Evolutionary conservation across 2,797 vertebrate genomes (phyloP).

Genomic region (Characodon lateralis): DNA sequence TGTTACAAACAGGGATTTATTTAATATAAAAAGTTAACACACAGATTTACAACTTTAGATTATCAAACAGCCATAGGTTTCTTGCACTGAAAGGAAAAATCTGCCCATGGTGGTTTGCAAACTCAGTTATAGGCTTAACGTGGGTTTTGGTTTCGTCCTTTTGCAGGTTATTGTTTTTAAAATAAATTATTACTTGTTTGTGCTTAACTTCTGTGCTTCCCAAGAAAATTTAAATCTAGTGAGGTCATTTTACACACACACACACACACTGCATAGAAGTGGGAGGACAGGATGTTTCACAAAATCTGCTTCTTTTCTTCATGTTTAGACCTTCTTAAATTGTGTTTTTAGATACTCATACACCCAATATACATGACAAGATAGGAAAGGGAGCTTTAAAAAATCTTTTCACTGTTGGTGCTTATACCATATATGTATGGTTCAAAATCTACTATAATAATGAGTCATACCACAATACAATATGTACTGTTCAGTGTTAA

Average conservation of each 20-base stretch:
- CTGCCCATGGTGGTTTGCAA: conserved; percentile 7
- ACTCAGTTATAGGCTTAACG: conserved; percentile 27
- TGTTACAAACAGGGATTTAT: not conserved
- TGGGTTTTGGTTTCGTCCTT: conserved; percentile 1
- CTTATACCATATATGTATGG: no score
- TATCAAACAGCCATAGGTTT: not conserved
- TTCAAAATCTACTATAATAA: no score
- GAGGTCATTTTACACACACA: conserved; percentile 24
- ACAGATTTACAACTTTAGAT: not conserved
- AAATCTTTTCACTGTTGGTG: no score
- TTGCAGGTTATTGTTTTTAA: conserved; percentile 60
- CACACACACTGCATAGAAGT: not conserved
- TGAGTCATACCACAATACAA: no score
- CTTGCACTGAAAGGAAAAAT: not conserved
- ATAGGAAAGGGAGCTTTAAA: no score
- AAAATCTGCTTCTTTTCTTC: no score
- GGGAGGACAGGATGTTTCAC: no score
- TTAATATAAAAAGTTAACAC: not conserved
- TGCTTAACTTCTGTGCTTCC: conserved; percentile 5
- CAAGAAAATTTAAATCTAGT: conserved; percentile 38
- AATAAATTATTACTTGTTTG: conserved; percentile 43
- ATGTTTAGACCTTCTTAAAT: no score
- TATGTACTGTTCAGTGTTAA: no score
- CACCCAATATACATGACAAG: no score
- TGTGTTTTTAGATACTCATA: no score